Evolutionary conservation across 1,140 invertebrate species (phyloP).

Genomic region (Anastrepha obliqua): DNA sequence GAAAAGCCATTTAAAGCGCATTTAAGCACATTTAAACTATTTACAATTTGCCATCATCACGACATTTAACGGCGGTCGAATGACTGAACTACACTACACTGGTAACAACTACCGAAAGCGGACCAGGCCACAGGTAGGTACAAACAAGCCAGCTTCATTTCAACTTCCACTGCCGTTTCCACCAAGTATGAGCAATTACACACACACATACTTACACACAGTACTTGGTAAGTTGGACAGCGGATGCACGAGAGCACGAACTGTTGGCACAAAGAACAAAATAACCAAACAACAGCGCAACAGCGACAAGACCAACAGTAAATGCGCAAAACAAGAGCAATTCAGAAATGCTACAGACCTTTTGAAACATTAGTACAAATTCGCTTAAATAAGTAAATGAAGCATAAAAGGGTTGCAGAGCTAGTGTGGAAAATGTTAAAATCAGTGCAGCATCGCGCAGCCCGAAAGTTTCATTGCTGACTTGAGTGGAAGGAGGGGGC

Average conservation of each 20-base stretch:
- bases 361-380: constrained; percentile 44
- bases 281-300: neutral
- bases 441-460: neutral
- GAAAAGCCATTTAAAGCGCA: constrained; percentile 70
- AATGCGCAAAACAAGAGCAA: constrained; percentile 20
- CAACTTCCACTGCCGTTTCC: neutral
- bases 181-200: neutral
- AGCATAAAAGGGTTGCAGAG: constrained; percentile 7
- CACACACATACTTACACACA: neutral
- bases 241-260: constrained; percentile 48
- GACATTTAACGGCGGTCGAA: constrained; percentile 69
- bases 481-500: neutral
- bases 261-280: neutral
- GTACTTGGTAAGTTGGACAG: constrained; percentile 8
- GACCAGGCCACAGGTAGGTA: constrained; percentile 7
- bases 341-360: neutral
- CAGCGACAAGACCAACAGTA: neutral
- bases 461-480: neutral
- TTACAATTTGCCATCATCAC: constrained; percentile 74
- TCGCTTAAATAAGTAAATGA: constrained; percentile 34
- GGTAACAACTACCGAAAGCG: constrained; percentile 59
- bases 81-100: constrained; percentile 6
- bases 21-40: constrained; percentile 74
- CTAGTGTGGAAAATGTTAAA: neutral
- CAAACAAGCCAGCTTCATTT: neutral